Evolutionary conservation across 2,113 vertebrate species (phyloP), one percentile per base, ranked within the genome.

Genomic region (Amblyornis subalaris): DNA sequence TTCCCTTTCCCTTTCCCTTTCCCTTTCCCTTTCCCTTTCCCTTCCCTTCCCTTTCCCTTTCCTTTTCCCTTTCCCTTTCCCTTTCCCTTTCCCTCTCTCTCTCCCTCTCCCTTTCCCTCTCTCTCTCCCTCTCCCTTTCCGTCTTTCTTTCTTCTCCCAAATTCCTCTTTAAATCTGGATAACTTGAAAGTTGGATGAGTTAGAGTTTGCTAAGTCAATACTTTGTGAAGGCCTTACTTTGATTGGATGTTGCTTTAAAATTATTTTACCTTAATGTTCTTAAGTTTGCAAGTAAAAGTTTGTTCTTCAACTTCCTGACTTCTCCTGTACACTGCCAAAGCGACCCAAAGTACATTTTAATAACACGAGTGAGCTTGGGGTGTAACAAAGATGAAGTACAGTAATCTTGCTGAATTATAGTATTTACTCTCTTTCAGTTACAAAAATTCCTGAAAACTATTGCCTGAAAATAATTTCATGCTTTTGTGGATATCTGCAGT

Each of bases 381-480:
- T 25, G 15, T 36, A 50, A 50, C 25, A 69, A 42, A 85, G 85
- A 77, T 92, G 54, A 54, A 51, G 35, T 74, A 61, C 12, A 72
- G 57, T 47, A 76, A 95, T 79, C 76, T 70, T 90, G 19, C 61
- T 92, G 66, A 93, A 81, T 95, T 94, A 81, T 6, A 83, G 10
- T 84, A 58, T 76, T 85, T 89, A 72, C 67, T 64, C 26, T 60
- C 75, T 77, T 82, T 94, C 79, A 87, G 57, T 26, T 74, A 14
- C 72, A 95, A 89, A 65, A 65, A 33, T 25, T 16, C 10, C 18
- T 57, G 12, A 70, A 74, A 79, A 75, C 29, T 71, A n/a, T 66
- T 70, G 31, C 28, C 44, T 66, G 38, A 85, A 87, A 95, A 50
- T 44, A 75, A 75, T 55, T 57, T 12, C 28, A 38, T 1, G 1